Evolutionary conservation across 1,140 invertebrate species (phyloP).

Genomic region (Heterodera schachtii): DNA sequence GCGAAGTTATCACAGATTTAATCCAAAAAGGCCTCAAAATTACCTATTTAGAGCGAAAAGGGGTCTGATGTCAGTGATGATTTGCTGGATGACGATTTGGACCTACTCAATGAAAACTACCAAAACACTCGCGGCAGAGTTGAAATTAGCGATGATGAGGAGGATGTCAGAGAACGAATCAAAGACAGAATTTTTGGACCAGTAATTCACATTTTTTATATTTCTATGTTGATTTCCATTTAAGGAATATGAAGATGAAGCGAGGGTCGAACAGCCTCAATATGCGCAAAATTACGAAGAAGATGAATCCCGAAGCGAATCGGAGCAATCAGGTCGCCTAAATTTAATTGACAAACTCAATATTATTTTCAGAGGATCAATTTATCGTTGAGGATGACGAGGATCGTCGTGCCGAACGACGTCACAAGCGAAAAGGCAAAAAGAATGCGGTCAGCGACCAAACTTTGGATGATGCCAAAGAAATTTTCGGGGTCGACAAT

Average conservation of each 20-base stretch:
- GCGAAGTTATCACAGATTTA: conserved; percentile 32
- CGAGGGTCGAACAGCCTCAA: conserved; percentile 27
- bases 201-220: conserved; percentile 15
- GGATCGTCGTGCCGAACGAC: conserved; percentile 11
- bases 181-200: conserved; percentile 72
- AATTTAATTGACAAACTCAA: not conserved
- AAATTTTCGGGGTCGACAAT: conserved; percentile 81
- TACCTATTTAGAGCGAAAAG: conserved; percentile 47
- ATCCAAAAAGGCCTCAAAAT: not conserved
- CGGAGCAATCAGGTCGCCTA: conserved; percentile 70
- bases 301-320: conserved; percentile 58
- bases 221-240: conserved; percentile 4
- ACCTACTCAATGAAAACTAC: conserved; percentile 96
- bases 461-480: conserved; percentile 93
- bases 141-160: conserved; percentile 72
- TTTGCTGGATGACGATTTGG: conserved; percentile 95
- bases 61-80: conserved; percentile 72
- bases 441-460: conserved; percentile 67
- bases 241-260: conserved; percentile 23
- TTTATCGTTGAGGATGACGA: conserved; percentile 57
- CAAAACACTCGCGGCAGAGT: conserved; percentile 73
- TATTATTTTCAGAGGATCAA: conserved; percentile 40
- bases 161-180: conserved; percentile 75
- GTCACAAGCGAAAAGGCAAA: conserved; percentile 31
- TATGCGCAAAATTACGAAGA: conserved; percentile 64